Conservation (phyloP, 2,797 vertebrate species). For the Paratrypauchen microcephalus region DNA sequence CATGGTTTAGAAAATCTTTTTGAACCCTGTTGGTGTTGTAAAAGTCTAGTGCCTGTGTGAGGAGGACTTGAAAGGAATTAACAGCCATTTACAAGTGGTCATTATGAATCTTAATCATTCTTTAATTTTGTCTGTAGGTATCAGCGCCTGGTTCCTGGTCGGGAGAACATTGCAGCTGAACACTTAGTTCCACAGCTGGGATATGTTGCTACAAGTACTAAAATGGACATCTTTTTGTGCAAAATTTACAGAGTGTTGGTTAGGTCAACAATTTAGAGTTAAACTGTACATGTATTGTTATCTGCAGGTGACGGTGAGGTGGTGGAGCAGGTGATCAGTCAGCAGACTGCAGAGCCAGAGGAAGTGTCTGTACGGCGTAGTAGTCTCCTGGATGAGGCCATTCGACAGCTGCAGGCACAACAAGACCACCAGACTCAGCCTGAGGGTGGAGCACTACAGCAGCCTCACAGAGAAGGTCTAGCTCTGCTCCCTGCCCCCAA, state of each 20-base stretch:
- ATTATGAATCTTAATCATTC: background rate
- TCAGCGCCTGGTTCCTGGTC: constrained; percentile 93
- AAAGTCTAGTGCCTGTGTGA: background rate
- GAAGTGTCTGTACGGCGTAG: constrained; percentile 75
- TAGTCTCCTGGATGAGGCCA: constrained; percentile 87
- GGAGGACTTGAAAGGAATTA: background rate
- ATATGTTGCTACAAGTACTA: constrained; percentile 94
- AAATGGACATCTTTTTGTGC: background rate
- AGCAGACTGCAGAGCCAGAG: constrained; percentile 86
- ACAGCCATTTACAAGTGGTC: background rate
- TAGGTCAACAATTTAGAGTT: background rate
- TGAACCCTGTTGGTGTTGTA: background rate
- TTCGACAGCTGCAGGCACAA: constrained; percentile 85
- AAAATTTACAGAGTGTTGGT: background rate
- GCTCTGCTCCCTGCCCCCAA: constrained; percentile 63
- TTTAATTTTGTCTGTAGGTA: constrained; percentile 71
- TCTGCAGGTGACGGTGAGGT: constrained; percentile 92
- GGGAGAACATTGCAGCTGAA: constrained; percentile 91
- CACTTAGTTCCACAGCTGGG: constrained; percentile 95
- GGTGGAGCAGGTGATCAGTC: constrained; percentile 96
- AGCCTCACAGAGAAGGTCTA: constrained; percentile 56
- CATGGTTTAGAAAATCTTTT: background rate
- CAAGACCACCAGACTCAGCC: constrained; percentile 78
- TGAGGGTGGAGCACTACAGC: constrained; percentile 43
- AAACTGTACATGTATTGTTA: background rate